These are phyloP conservation scores for Tetragonula carbonaria DNA, from an alignment of 2,888 invertebrate species.

Conservation along the genomic window DNA sequence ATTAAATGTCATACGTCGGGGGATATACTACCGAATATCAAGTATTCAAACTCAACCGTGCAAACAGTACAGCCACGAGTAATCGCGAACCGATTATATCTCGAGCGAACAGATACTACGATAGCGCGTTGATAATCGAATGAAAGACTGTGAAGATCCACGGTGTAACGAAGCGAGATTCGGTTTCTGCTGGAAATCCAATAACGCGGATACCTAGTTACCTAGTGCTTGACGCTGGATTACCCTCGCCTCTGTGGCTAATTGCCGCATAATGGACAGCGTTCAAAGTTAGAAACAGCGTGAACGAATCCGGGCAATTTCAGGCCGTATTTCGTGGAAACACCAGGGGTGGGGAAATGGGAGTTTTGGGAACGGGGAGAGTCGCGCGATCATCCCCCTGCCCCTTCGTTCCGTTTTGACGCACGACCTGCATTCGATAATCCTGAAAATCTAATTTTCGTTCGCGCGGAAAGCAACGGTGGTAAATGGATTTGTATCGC, in stretches of 20 bases:
- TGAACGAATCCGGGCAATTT: slow-evolving; percentile 39
- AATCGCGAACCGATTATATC: too few relatives aligned
- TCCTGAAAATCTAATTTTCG: slow-evolving; percentile 50
- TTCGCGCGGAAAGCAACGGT: not conserved
- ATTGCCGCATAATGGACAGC: slow-evolving; percentile 40
- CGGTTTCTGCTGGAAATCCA: slow-evolving; percentile 11
- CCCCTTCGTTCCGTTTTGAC: slow-evolving; percentile 26
- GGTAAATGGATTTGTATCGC: slow-evolving; percentile 38
- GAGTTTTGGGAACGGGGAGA: too few relatives aligned
- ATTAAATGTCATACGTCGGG: too few relatives aligned
- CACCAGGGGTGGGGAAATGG: not conserved
- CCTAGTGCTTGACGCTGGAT: slow-evolving; percentile 26
- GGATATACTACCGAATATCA: too few relatives aligned
- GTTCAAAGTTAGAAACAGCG: slow-evolving; percentile 35
- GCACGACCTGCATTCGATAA: slow-evolving; percentile 52
- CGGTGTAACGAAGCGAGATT: slow-evolving; percentile 1
- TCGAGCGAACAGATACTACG: too few relatives aligned
- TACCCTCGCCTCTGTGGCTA: slow-evolving; percentile 32
- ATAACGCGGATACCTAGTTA: slow-evolving; percentile 27
- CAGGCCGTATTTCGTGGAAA: not conserved
- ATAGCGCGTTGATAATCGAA: not conserved
- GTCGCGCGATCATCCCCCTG: too few relatives aligned
- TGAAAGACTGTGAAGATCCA: slow-evolving; percentile 2
- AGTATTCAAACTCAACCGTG: too few relatives aligned
- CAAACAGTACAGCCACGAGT: too few relatives aligned